Percentiles rank a stretch among this genome's conserved stretches.
phyloP scores from a whole-genome alignment of 2,888 invertebrate genomes.

The Caenorhabditis parvicauda region DNA sequence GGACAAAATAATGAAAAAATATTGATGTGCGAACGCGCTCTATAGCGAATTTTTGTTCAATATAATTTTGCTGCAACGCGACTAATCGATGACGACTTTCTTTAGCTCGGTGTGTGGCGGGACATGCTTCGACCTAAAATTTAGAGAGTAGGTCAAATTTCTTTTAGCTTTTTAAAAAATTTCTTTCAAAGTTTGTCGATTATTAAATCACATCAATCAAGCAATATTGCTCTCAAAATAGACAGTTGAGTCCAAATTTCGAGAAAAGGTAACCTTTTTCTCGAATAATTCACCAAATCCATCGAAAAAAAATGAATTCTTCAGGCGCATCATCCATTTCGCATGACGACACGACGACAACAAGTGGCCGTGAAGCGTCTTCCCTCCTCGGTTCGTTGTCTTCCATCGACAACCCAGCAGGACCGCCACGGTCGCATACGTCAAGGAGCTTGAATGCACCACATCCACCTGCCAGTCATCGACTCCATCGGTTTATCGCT shows the following conservation, averaged over 20 bases:
- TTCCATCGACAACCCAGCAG: constrained; percentile 9
- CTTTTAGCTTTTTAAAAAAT: neutral
- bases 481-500: constrained; percentile 38
- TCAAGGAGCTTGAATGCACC: constrained; percentile 29
- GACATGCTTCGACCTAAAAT: too few species aligned
- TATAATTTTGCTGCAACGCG: too few species aligned
- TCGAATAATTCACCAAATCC: neutral
- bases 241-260: too few species aligned
- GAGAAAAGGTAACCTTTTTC: neutral
- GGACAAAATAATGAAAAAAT: too few species aligned
- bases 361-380: constrained; percentile 14
- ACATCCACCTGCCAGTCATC: constrained; percentile 35
- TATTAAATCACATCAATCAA: constrained; percentile 18
- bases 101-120: too few species aligned
- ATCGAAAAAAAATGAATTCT: neutral
- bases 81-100: too few species aligned
- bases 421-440: constrained; percentile 8
- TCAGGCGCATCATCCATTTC: constrained; percentile 23
- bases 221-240: neutral
- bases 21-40: too few species aligned
- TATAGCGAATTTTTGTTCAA: too few species aligned
- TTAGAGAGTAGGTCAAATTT: neutral
- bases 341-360: constrained; percentile 23
- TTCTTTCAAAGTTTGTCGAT: constrained; percentile 1
- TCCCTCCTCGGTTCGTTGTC: constrained; percentile 19